These are phyloP conservation scores for Scarus forsteni DNA, from an alignment of 2,797 vertebrate genomes.

Conservation along the genomic window DNA sequence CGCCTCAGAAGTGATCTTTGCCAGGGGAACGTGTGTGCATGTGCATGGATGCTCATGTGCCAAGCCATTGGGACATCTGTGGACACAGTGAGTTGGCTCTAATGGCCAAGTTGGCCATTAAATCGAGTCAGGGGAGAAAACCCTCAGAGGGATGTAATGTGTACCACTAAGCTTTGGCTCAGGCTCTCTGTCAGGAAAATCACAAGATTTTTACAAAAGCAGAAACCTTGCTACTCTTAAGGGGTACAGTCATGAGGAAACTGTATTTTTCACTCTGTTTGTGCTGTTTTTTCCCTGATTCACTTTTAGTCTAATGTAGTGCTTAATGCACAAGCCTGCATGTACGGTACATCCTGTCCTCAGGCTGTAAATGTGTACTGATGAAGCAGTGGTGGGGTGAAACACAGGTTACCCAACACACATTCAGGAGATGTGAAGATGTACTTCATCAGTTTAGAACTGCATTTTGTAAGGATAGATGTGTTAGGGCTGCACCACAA, in stretches of 20 bases:
- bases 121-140: conserved; percentile 58
- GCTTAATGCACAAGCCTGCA: conserved; percentile 23
- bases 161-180: conserved; percentile 67
- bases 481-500: neutral
- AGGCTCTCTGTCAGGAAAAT: conserved; percentile 20
- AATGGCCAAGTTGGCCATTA: conserved; percentile 70
- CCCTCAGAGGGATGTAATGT: conserved; percentile 71
- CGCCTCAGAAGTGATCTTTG: conserved; percentile 24
- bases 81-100: conserved; percentile 56
- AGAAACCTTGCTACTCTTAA: conserved; percentile 30
- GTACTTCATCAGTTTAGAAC: neutral
- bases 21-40: conserved; percentile 54
- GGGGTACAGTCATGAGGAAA: neutral
- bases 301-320: conserved; percentile 4
- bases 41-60: conserved; percentile 62
- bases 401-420: neutral
- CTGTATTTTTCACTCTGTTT: neutral
- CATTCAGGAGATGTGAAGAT: conserved; percentile 11
- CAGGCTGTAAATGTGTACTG: conserved; percentile 30
- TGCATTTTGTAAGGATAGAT: neutral
- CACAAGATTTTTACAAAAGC: conserved; percentile 30
- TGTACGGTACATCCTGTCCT: conserved; percentile 28
- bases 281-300: conserved; percentile 14
- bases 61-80: conserved; percentile 73
- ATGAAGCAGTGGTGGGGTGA: conserved; percentile 20